Conservation (phyloP, 2,888 invertebrate genomes). For the Andrena camellia region DNA sequence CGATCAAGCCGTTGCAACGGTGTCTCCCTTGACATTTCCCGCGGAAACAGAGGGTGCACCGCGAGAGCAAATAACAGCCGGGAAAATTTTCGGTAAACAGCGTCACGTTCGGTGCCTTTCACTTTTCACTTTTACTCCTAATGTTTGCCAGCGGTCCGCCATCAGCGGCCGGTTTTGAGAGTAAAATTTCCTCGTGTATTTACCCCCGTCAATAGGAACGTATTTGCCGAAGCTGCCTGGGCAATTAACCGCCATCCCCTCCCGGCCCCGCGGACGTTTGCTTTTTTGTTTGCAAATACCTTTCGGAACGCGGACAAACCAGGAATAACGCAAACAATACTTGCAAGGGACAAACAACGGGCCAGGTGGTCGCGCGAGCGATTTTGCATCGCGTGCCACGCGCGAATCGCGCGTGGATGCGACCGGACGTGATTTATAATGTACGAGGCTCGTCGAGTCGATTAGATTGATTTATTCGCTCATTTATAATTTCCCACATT, state of each 20-base stretch:
- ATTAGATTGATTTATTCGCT: conserved; percentile 61
- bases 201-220: conserved; percentile 72
- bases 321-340: conserved; percentile 76
- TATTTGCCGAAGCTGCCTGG: conserved; percentile 75
- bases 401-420: conserved; percentile 33
- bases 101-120: conserved; percentile 58
- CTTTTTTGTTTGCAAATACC: conserved; percentile 77
- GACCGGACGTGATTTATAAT: conserved; percentile 63
- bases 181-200: conserved; percentile 71
- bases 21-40: conserved; percentile 8
- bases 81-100: conserved; percentile 61
- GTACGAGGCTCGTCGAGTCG: conserved; percentile 48
- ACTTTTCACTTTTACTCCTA: conserved; percentile 70
- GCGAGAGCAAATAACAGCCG: conserved; percentile 41
- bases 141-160: conserved; percentile 61
- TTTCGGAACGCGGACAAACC: conserved; percentile 68
- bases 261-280: conserved; percentile 55
- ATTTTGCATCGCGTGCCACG: conserved; percentile 30
- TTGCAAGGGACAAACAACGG: conserved; percentile 53
- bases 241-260: conserved; percentile 76
- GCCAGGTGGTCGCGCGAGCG: conserved; percentile 42
- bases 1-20: not conserved
- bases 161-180: conserved; percentile 65
- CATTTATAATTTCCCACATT: conserved; percentile 59
- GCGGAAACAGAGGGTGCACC: not conserved